phyloP scores from a whole-genome alignment of 2,113 vertebrate species.

The Heptranchias perlo region DNA sequence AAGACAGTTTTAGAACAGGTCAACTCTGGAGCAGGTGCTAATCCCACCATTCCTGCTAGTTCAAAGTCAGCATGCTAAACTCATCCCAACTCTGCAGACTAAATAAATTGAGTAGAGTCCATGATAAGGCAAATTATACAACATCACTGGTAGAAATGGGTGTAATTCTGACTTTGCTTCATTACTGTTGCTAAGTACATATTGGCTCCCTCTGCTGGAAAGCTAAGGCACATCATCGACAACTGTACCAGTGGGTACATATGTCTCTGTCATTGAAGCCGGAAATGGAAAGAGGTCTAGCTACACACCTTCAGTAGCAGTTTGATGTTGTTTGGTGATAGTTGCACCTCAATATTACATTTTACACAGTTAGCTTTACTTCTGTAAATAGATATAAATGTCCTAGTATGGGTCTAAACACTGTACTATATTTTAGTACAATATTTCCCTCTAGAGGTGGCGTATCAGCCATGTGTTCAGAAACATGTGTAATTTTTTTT shows the following conservation, averaged over 20 bases:
- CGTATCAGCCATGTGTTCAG: neutral
- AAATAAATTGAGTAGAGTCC: neutral
- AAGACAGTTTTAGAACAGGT: neutral
- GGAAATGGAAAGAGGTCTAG: neutral
- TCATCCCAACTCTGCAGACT: no score
- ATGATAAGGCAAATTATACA: neutral
- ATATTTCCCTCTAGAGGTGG: neutral
- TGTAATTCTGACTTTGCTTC: neutral
- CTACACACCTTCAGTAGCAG: neutral
- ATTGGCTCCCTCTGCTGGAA: constrained; percentile 25
- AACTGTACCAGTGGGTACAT: neutral
- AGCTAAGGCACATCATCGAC: neutral
- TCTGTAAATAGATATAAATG: neutral
- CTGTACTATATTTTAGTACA: neutral
- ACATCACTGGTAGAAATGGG: neutral
- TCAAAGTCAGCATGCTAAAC: neutral
- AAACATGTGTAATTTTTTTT: neutral
- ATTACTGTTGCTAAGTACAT: neutral
- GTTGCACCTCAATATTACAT: neutral
- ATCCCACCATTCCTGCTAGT: neutral
- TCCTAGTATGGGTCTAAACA: neutral
- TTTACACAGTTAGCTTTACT: neutral
- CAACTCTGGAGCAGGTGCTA: neutral
- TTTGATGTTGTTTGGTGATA: neutral
- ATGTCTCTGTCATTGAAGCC: neutral